Evolutionary conservation across 2,113 vertebrate genomes (phyloP), one percentile per base, ranked within the genome.

Genomic region (Anser brachyrhynchus): DNA sequence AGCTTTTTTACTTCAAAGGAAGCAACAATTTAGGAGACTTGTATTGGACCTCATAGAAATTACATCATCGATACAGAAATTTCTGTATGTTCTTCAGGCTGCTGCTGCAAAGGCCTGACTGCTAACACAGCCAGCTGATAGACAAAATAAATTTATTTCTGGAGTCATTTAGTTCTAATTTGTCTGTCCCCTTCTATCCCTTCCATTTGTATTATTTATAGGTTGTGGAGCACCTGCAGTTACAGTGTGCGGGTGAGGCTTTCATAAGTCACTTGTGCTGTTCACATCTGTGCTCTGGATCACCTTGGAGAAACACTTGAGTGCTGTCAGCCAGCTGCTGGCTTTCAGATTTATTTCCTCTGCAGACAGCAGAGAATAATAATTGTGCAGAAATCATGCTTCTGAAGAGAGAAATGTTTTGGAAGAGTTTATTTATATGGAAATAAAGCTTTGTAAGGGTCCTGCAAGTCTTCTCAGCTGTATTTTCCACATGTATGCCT

Each of bases 401-500:
- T 23, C 37, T 35, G 3, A 55, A 66, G 23, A 43, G 31, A 35
- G 43, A 54, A 65, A 62, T 6, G 21, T 43, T 77, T 35, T 46
- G 11, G 16, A 65, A 20, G 4, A 14, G 44, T 18, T 41, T 41
- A 29, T 64, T 61, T 54, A 6, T 41, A 15, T 0, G 16, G 59
- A 39, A 59, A 65, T 29, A 26, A 43, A 59, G 26, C 37, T 54
- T 35, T 10, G 18, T 11, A 54, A 75, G 10, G 2, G 13, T 12
- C 25, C 51, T 25, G 8, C 9, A 49, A 19, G 21, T 54, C 31
- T 62, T 49, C 49, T 37, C 13, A 31, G 52, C 31, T 65, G 3
- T 23, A 43, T 13, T 41, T 33, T 64, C 41, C 33, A 5, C 9
- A 13, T 2, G 3, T 0, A 52, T 0, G 16, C 25, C 58, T 23